These are phyloP conservation scores for Protobothrops mucrosquamatus DNA, from an alignment of 2,113 vertebrate species.

Conservation along the genomic window DNA sequence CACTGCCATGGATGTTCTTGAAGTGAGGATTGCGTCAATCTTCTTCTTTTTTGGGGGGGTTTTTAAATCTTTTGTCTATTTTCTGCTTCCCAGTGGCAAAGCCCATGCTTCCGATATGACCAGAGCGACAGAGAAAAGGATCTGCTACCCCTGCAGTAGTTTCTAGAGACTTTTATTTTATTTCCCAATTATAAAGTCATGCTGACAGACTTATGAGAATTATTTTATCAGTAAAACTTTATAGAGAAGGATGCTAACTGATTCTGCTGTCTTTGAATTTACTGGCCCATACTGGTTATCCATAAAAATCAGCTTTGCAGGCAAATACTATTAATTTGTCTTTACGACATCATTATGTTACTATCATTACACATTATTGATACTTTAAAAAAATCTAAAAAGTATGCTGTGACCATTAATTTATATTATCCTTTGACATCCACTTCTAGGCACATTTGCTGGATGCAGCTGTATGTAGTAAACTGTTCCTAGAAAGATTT, in stretches of 20 bases:
- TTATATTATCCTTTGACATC: slow-evolving; percentile 10
- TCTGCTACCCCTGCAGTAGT: neutral
- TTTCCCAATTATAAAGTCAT: neutral
- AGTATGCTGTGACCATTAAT: neutral
- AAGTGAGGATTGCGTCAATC: neutral
- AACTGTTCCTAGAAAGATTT: slow-evolving; percentile 11
- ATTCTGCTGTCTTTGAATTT: slow-evolving; percentile 6
- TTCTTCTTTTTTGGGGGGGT: neutral
- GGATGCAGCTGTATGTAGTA: slow-evolving; percentile 8
- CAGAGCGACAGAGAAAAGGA: neutral
- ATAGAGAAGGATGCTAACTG: neutral
- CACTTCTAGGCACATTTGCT: neutral
- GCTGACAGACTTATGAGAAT: neutral
- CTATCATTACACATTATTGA: neutral
- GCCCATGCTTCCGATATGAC: neutral
- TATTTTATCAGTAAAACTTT: slow-evolving; percentile 2
- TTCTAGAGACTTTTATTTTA: neutral
- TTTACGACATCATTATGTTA: slow-evolving; percentile 10
- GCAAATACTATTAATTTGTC: neutral
- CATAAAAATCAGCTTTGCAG: slow-evolving; percentile 1
- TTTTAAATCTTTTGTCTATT: neutral
- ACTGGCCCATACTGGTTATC: neutral
- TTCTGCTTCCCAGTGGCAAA: neutral
- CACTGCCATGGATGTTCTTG: neutral
- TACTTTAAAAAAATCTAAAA: neutral